Evolutionary conservation across 2,797 vertebrate species (phyloP), one percentile per base, ranked within the genome.

Genomic region (Distichodus sexfasciatus): DNA sequence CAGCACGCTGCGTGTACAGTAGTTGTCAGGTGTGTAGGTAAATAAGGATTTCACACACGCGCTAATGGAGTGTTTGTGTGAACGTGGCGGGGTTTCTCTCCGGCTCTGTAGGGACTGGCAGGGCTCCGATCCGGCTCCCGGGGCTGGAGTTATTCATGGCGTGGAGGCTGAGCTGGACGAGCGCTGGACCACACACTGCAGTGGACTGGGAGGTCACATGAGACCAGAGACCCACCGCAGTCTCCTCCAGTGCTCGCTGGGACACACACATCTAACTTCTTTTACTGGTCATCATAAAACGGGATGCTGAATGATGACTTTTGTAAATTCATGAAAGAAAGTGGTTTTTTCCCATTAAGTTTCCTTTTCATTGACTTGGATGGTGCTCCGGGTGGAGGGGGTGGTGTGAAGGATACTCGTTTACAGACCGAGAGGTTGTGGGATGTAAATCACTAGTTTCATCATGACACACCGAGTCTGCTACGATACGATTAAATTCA

Each of bases 221-320:
- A 66, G 72, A 40, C 55, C 33, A 15, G 12, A 31, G 67, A 67
- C 71, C 64, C 66, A 68, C 71, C 43, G 31, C 62, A 64, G 47
- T 63, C 31, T 28, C 23, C 36, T 4, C 26, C 12, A n/a, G n/a
- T n/a, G 14, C 21, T 23, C 3, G 48, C 50, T 29, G 23, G 24
- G 33, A 40, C 31, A 50, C n/a, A 3, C 3, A 19, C 21, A n/a
- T 24, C 50, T 29, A 59, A 15, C 23, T 35, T 62, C 14, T 53
- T 35, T 40, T 50, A 21, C 10, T 17, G 36, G 11, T 43, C 46
- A 24, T 62, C 59, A 55, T 41, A 9, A 54, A 59, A 43, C 9
- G 24, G 40, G 48, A 29, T 53, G 17, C 26, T 46, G 41, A 46
- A 63, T 23, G 23, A 54, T 31, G 63, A 54, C 15, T 28, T 19